Evolutionary conservation across 1,140 invertebrate species (phyloP), one percentile per base, ranked within the genome.

Genomic region (Parapsyche elsis): DNA sequence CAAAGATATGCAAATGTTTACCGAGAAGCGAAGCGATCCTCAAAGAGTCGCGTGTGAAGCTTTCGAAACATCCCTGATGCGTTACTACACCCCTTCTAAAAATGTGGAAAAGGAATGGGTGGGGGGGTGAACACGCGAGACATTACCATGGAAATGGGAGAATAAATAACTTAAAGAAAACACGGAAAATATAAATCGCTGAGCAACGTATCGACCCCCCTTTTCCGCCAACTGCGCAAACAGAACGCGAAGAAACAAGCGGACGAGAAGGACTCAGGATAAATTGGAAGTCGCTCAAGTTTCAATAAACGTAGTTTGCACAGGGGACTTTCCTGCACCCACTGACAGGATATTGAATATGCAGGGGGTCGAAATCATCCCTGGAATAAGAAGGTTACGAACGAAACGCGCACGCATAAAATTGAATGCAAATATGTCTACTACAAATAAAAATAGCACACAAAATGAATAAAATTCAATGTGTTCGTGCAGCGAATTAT

Each of bases 91-190:
- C 10, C 49, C 49, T 53, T 53, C 49, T 14, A 53, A 53, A 53
- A 53, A 14, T 53, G 21, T 19, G 61, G 10, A 16, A 67, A 21
- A 2, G 16, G 16, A 53, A 53, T 12, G 49, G 49, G 10, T 2
- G 26, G 23, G 67, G 30, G 5, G 73, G 26, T 23, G 53, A 21
- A 24, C 75, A 77, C 59, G 57, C 75, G 75, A 53, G 24, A 49
- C 57, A 77, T 77, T 77, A 77, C 75, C 57, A 77, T 77, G 75
- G 75, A 77, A 77, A 77, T 77, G 59, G 75, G 49, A 77, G 75
- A 77, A 77, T 77, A 77, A 77, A 77, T 77, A 77, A 77, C 75
- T 77, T 77, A 77, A 77, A 46, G 59, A 77, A 77, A 77, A 77
- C 57, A 45, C 75, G 75, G 53, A 53, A 77, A 77, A 77, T 77